Conservation (phyloP, 1,140 invertebrate species). For the Magallana gigas region DNA sequence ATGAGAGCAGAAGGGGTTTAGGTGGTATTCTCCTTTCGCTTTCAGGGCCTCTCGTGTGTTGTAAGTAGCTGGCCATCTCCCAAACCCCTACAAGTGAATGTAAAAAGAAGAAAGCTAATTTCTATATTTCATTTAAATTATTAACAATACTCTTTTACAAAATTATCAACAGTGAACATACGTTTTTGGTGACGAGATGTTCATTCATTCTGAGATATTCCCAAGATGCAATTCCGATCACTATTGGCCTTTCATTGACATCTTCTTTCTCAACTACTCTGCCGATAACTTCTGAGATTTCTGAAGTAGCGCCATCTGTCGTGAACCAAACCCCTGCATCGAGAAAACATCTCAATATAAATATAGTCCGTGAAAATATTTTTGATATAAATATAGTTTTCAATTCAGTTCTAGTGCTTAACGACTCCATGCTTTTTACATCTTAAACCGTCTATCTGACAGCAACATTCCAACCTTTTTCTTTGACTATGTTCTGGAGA, state of each 20-base stretch:
- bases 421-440: too few relatives aligned
- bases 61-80: conserved; percentile 20
- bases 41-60: conserved; percentile 2
- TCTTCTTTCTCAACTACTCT: conserved; percentile 29
- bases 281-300: conserved; percentile 33
- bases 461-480: neutral
- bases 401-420: too few relatives aligned
- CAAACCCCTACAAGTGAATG: neutral
- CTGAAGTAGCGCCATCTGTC: conserved; percentile 23
- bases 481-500: conserved; percentile 16
- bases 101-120: too few relatives aligned
- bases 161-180: neutral
- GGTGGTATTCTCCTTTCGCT: neutral
- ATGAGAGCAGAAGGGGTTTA: conserved; percentile 22
- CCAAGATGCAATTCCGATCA: conserved; percentile 34
- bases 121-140: too few relatives aligned
- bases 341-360: neutral
- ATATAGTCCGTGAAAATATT: too few relatives aligned
- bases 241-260: conserved; percentile 25
- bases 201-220: conserved; percentile 19
- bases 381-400: too few relatives aligned
- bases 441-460: too few relatives aligned
- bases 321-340: conserved; percentile 14
- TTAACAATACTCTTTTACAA: too few relatives aligned
- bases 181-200: neutral